These are phyloP conservation scores for Clepsis dumicolana DNA, from an alignment of 2,888 invertebrate species.

Conservation along the genomic window DNA sequence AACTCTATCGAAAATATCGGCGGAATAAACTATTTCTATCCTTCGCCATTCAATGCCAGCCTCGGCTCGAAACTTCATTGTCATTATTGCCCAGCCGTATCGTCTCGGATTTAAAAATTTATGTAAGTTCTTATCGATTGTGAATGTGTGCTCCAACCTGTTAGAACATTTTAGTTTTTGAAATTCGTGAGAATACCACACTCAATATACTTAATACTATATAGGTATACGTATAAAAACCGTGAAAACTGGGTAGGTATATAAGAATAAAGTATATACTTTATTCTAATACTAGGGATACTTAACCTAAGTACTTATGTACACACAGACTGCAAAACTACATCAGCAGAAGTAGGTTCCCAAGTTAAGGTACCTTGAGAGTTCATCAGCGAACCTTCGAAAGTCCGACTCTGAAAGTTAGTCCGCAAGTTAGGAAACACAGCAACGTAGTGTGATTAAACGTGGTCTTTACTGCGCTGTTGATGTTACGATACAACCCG, in stretches of 20 bases:
- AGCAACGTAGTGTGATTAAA: slow-evolving; percentile 36
- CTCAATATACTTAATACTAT: too few species aligned
- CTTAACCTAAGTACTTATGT: background rate
- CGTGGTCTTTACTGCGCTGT: slow-evolving; percentile 22
- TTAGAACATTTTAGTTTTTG: too few species aligned
- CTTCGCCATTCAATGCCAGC: slow-evolving; percentile 7
- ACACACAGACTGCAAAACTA: background rate
- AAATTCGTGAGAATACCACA: too few species aligned
- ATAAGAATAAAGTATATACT: background rate
- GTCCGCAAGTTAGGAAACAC: slow-evolving; percentile 10
- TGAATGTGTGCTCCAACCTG: too few species aligned
- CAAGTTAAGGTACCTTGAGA: background rate
- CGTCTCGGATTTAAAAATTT: background rate
- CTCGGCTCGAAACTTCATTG: slow-evolving; percentile 11
- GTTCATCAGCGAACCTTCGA: slow-evolving; percentile 14
- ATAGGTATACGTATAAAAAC: too few species aligned
- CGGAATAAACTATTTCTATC: slow-evolving; percentile 17
- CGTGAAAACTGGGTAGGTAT: background rate
- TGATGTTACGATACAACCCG: slow-evolving; percentile 5
- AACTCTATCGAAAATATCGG: slow-evolving; percentile 24
- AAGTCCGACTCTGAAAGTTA: slow-evolving; percentile 12
- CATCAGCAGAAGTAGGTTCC: background rate
- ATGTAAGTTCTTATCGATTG: too few species aligned
- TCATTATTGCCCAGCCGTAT: background rate
- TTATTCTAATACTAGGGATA: background rate